Evolutionary conservation across 1,140 invertebrate species (phyloP), one percentile per base, ranked within the genome.

Genomic region (Drosophila busckii): DNA sequence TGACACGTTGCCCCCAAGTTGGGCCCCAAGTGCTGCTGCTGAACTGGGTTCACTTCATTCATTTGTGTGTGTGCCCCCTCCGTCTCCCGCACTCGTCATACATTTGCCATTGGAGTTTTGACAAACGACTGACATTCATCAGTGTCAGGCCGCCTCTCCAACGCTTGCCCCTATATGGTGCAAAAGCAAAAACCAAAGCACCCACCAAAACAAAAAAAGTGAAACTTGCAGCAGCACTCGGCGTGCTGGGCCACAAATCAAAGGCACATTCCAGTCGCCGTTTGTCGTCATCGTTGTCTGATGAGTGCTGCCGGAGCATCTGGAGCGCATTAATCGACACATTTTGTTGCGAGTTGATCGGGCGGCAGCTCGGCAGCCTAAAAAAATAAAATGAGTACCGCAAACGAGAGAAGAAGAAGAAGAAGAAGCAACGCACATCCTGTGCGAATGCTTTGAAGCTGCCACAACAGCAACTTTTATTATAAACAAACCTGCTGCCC

Each of bases 121-220:
- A 80, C 75, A 80, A 80, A 80, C 75, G 75, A 80, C 75, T 80
- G 75, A 80, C 76, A 80, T 80, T 82, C 75, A 80, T 80, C 75
- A 80, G 69, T 82, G 75, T 80, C 75, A 75, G 75, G 13, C 16
- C n/a, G n/a, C 4, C 1, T 17, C 12, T 4, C 2, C 28, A n/a
- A 7, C 38, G 41, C 7, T 31, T 44, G 48, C 50, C 50, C 50
- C 58, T 45, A 61, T 46, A 61, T 23, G 41, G 58, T 0, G 8
- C 25, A 2, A 46, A 22, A 45, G 5, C 9, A 38, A 26, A 17
- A 38, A 4, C 13, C 3, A 17, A 10, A 35, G 10, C n/a, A n/a
- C n/a, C n/a, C n/a, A n/a, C n/a, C n/a, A 49, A 22, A 8, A 42
- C 25, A n/a, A 8, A 28, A 32, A 19, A 58, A 48, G 35, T 48